Evolutionary conservation across 2,888 invertebrate species (phyloP), one percentile per base, ranked within the genome.

Genomic region (Spodoptera picta): DNA sequence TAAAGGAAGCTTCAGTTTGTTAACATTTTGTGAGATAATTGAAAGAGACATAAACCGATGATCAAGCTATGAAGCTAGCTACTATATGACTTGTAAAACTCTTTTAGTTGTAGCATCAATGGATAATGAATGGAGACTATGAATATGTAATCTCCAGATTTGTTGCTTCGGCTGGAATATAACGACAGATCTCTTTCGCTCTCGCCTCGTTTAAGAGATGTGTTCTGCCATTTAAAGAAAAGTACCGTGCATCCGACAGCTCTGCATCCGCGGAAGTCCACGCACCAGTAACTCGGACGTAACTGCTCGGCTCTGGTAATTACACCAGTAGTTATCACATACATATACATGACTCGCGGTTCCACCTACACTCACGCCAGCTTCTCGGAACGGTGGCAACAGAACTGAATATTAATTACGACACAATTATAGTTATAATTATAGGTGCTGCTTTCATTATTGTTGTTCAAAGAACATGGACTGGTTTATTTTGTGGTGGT

Each of bases 331-430:
- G 75, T 60, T 57, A 65, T 53, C 49, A 74, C 41, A 46, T 60
- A 44, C 56, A 69, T 69, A 60, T 36, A 53, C 52, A 53, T 50
- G 65, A 51, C 14, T 45, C 42, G 19, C 68, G 56, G 75, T 53
- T 53, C 69, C 52, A 45, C 69, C 53, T 44, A 60, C 69, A 31
- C 31, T 59, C 56, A 53, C 69, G 53, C 52, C 10, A 24, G 24
- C 43, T 52, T 14, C 47, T 42, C 9, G 9, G 43, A 60, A 60
- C 55, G 36, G 69, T 56, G 48, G 55, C 59, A 36, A 42, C 23
- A 59, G 47, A 2, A 49, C 45, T 69, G 74, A 73, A 69, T 69
- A 69, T 69, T 69, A 74, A 69, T 69, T 50, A 46, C 41, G 59
- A 51, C 67, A 73, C 54, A 66, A 66, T 73, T 73, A 46, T 51